Base-by-base conservation (phyloP, 2,113 vertebrate species). In the Melanerpes aurifrons region DNA sequence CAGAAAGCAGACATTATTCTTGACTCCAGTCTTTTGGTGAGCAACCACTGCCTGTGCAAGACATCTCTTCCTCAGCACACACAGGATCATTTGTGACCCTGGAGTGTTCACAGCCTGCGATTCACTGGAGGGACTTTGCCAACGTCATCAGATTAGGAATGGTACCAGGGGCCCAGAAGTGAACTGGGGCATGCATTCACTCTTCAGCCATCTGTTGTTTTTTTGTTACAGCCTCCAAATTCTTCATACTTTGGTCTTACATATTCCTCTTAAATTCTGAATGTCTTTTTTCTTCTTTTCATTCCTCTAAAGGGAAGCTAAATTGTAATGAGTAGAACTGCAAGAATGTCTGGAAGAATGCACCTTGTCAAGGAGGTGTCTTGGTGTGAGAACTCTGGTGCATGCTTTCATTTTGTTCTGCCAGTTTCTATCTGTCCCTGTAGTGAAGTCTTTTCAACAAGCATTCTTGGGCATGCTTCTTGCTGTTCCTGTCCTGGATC, bases 111-210 rank as follows among this genome's bases (percentile, higher is more conserved):
- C 70, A 24, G 75, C 53, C 73, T 94, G 74, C 10, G 68, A 81
- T 40, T 35, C 92, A 57, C 73, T 26, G 86, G 79, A 67, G 82
- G 81, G 75, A 71, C 89, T 89, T 37, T 74, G 82, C 82, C 89
- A 89, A 7, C 17, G 1, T 84, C 63, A 13, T 4, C 15, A 10
- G 22, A 5, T 12, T 6, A 18, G 2, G 43, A 64, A 17, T 5
- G 15, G 83, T 29, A 87, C 35, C 87, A 13, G 76, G 92, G 89
- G 68, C 94, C 89, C 91, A 64, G 85, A 1, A 89, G 62, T 37
- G 93, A 96, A 94, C 90, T 95, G 95, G 90, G 94, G 89, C 82
- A 2, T 96, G 89, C 88, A 81, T 16, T 69, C 73, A 4, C 85
- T 92, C 72, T 7, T 19, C 24, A 89, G 72, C 94, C 96, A 96